Base-by-base conservation (phyloP, 2,797 vertebrate species). In the Australoheros facetus region DNA sequence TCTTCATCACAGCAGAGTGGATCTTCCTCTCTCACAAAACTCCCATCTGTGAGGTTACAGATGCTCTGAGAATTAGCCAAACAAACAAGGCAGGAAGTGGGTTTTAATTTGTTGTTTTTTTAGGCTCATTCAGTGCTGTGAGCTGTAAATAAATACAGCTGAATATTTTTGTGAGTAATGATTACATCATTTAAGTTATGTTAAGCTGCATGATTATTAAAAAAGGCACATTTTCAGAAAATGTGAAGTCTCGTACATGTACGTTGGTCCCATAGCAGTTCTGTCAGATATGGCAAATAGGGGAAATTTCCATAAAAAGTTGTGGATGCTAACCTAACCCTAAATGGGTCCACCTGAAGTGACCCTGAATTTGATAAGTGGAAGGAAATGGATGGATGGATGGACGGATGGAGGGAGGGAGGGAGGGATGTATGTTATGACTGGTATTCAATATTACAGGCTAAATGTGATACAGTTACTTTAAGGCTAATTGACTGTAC, bases 41-140 rank as follows among this genome's bases (percentile, higher is more conserved):
- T 28, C 79, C 86, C 84, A 83, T 89, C 84, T 91, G 88, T 58
- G 75, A 21, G 23, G 42, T 84, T 79, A 42, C 84, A 92, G 89
- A 89, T 48, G 82, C 80, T 78, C 73, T 71, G 19, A 10, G 57
- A 80, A 57, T 72, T 23, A 26, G 80, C 28, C 4, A 76, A 81
- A 73, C 76, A 82, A 89, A 84, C 82, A 78, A 9, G 23, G 73
- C 45, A n/a, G 51, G 57, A 81, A 56, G 17, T 23, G 17, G 45
- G 39, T 51, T 84, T 57, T 57, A 4, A 32, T 57, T 58, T 59
- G 45, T 45, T 45, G 9, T 11, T 39, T 9, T 76, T 30, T 7
- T 59, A 78, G 30, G 73, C 54, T 77, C 32, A 54, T 39, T 71
- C 39, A 34, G 45, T 45, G 62, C 73, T 59, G 4, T 6, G 45